A percentile compares a stretch with the other conserved stretches of the same genome.
These are phyloP conservation scores for Brienomyrus longianalis DNA, from an alignment of 2,113 vertebrate species.

Conservation along the genomic window DNA sequence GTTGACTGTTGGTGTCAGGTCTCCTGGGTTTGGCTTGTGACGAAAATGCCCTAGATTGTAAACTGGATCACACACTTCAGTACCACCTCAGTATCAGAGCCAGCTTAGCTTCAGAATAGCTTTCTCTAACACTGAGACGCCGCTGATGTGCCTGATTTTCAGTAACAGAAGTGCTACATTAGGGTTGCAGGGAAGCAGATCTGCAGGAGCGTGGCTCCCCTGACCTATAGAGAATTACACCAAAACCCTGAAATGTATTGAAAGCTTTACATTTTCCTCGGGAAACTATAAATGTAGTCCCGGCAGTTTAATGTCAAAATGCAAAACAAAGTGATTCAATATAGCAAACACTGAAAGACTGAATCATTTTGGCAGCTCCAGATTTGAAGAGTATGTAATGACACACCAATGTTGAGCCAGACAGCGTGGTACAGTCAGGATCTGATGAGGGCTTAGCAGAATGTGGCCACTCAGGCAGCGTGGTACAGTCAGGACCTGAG, in stretches of 20 bases:
- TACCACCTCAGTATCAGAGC: neutral
- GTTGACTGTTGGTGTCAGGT: neutral
- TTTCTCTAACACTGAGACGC: neutral
- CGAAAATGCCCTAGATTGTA: neutral
- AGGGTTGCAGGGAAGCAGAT: neutral
- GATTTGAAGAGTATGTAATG: neutral
- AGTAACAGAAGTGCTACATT: neutral
- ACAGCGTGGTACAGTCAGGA: neutral
- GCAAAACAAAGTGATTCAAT: neutral
- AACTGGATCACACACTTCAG: neutral
- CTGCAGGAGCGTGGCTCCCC: neutral
- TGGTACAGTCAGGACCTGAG: neutral
- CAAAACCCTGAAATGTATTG: neutral
- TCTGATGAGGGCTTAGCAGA: neutral
- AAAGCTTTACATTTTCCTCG: neutral
- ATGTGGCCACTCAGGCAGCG: neutral
- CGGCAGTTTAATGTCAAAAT: neutral
- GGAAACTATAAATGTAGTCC: neutral
- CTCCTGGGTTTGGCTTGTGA: neutral
- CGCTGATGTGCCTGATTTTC: neutral
- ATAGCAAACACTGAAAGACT: neutral
- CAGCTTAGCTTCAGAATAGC: neutral
- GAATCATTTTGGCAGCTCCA: neutral
- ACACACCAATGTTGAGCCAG: neutral
- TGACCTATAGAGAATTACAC: neutral